Base-by-base conservation (phyloP, 2,113 vertebrate species). In the Dasyornis broadbenti region DNA sequence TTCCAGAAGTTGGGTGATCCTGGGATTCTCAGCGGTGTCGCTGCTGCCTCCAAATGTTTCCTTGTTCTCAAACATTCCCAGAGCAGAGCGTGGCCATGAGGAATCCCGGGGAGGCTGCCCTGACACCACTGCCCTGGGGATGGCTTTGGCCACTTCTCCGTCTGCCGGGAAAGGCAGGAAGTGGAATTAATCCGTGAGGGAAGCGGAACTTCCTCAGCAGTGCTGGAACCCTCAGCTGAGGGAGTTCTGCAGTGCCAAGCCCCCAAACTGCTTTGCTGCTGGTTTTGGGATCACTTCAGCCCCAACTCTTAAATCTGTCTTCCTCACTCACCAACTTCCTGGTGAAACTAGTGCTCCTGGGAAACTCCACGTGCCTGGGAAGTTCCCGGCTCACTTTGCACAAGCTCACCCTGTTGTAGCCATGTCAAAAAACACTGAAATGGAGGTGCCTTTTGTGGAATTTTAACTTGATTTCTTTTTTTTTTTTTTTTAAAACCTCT, bases 21-120 rank as follows among this genome's bases (percentile, higher is more conserved):
- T 15, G 7, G 65, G 28, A 7, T 33, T 44, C 28, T 78, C 54
- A 23, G 54, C 0, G 2, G 27, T 35, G 80, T 5, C 0, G 0
- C 53, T 10, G 77, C 66, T 28, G 13, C 27, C 16, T 27, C 27
- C 0, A 1, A 14, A 44, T 17, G 1, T 39, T 8, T 12, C 8
- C 2, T 9, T 5, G 1, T 6, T 11, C 5, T 18, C 8, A 6
- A 10, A 6, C 0, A 2, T 1, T 13, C n/a, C 39, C 37, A 22
- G 87, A 12, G 11, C 39, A 21, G 44, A 22, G 15, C 26, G 27
- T 1, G n/a, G 15, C 80, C 12, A 9, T 1, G 56, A 23, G 53
- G 82, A 37, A 17, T 13, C 22, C 31, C 1, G 4, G 4, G 54
- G 89, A 26, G 49, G n/a, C 50, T 61, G 31, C 18, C 44, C 39